Base-by-base conservation (phyloP, 1,140 invertebrate genomes). In the Drosophila yakuba region DNA sequence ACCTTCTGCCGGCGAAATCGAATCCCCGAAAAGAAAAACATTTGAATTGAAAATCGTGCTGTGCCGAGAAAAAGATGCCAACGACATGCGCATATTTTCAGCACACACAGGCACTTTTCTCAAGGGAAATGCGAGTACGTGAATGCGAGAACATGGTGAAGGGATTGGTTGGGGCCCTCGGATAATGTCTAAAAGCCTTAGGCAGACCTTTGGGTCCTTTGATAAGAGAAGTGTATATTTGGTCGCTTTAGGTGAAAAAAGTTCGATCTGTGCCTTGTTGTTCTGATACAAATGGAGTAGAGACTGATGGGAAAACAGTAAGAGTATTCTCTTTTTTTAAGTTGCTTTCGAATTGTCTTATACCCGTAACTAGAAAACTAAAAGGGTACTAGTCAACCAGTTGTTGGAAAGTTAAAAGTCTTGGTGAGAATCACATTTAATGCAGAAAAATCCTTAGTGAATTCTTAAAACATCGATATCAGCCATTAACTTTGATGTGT, bases 11-110 rank as follows among this genome's bases (percentile, higher is more conserved):
- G 5, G 10, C 51, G 20, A 76, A 76, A 80, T 80, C 79, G 78
- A 81, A 51, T 69, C 28, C 67, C 25, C 38, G 48, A 71, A 71
- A 71, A 71, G 67, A 52, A 71, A 59, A 77, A 68, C 74, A 78
- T 86, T 88, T 76, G 83, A 83, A 88, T 88, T 69, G 83, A 88
- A 86, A 86, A 83, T 86, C 83, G 83, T 79, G 62, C 75, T 44
- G 52, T 51, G 43, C 55, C 36, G 51, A 57, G 48, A 25, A 52
- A 25, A 67, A 75, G 79, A 77, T 82, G 78, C 66, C 82, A 82
- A 76, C 75, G 74, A 56, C 48, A 60, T 67, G 69, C 74, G 69
- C 72, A 80, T 80, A 74, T 80, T 80, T 80, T 72, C 39, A 60
- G 66, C 72, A 63, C 60, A 69, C 67, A 71, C 62, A 50, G 67